Percentiles rank a stretch among this genome's conserved stretches.
Evolutionary conservation across 1,140 invertebrate species (phyloP).

Genomic region (Aphis craccivora): DNA sequence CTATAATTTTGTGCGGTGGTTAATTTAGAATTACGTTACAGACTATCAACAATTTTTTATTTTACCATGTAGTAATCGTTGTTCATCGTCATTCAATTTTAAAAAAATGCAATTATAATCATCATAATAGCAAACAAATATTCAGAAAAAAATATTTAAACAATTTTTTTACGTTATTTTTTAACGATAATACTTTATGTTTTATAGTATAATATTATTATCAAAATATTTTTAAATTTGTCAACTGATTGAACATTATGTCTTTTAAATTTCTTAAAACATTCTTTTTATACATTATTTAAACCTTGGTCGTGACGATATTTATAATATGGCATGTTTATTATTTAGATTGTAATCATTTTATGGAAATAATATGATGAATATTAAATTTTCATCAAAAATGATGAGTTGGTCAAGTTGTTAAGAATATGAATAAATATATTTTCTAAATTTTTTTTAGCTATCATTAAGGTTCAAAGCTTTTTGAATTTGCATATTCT

Average conservation of each 20-base stretch:
- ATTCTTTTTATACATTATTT: not conserved
- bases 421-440: not conserved
- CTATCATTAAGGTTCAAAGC: slow-evolving; percentile 4
- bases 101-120: not conserved
- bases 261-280: not conserved
- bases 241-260: not conserved
- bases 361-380: slow-evolving; percentile 23
- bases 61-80: not conserved
- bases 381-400: not conserved
- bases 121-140: not conserved
- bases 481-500: slow-evolving; percentile 17
- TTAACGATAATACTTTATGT: not conserved
- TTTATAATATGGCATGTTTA: not conserved
- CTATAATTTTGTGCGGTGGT: too few species aligned
- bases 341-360: slow-evolving; percentile 7
- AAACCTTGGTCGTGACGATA: not conserved
- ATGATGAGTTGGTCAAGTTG: not conserved
- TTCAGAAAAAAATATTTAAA: not conserved
- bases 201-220: not conserved
- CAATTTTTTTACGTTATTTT: not conserved
- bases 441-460: not conserved
- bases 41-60: not conserved
- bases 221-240: not conserved
- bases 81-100: not conserved
- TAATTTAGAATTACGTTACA: too few species aligned